phyloP scores from a whole-genome alignment of 2,113 vertebrate species.

The Cathartes aura region DNA sequence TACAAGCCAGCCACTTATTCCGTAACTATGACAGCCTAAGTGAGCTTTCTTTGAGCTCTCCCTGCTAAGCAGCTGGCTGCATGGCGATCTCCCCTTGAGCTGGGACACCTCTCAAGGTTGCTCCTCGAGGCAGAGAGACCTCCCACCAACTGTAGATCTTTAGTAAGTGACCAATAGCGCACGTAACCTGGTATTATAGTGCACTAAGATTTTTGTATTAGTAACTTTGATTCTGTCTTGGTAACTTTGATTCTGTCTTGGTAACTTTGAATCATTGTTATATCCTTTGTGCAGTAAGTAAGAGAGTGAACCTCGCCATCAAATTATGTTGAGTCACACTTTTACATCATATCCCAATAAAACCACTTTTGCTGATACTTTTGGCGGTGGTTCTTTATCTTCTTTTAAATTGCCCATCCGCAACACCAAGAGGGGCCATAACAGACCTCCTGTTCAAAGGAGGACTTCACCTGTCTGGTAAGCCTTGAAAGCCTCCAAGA shows the following conservation, averaged over 20 bases:
- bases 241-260: background rate
- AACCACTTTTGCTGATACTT: background rate
- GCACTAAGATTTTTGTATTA: background rate
- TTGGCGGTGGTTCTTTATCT: background rate
- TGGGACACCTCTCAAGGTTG: background rate
- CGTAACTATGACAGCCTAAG: background rate
- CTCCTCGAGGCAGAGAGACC: background rate
- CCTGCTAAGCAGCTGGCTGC: background rate
- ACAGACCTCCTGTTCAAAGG: background rate
- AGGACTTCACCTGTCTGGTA: background rate
- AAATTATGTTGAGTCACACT: background rate
- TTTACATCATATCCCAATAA: background rate
- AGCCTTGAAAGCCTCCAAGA: background rate
- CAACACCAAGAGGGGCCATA: background rate
- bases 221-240: background rate
- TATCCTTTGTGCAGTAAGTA: background rate
- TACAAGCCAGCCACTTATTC: background rate
- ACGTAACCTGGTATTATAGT: background rate
- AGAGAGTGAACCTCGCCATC: background rate
- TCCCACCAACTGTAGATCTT: background rate
- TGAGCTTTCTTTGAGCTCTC: background rate
- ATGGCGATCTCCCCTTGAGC: background rate
- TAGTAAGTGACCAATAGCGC: background rate
- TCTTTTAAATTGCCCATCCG: background rate
- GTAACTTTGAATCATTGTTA: background rate